Conservation (phyloP, 2,113 vertebrate species). For the Ariopsis seemanni region DNA sequence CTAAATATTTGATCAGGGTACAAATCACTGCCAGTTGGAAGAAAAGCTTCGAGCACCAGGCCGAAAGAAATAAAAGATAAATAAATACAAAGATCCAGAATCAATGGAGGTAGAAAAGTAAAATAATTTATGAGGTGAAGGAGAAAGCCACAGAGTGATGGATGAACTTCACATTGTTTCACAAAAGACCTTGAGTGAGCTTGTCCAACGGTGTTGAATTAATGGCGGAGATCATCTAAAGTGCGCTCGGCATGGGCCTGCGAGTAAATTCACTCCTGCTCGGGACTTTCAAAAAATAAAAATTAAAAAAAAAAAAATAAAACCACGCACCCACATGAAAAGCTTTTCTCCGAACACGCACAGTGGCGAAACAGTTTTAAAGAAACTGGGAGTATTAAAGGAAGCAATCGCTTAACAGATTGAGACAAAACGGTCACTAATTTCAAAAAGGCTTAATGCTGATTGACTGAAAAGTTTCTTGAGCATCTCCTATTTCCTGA, state of each 20-base stretch:
- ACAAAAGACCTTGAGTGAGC: slow-evolving; percentile 49
- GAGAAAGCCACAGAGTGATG: slow-evolving; percentile 44
- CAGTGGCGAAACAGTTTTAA: background rate
- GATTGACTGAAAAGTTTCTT: slow-evolving; percentile 5
- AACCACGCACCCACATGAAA: background rate
- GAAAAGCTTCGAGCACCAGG: slow-evolving; percentile 27
- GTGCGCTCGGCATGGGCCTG: slow-evolving; percentile 26
- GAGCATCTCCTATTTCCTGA: slow-evolving; percentile 14
- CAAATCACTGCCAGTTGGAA: slow-evolving; percentile 50
- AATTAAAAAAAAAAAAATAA: background rate
- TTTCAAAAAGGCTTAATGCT: background rate
- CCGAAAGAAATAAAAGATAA: slow-evolving; percentile 14
- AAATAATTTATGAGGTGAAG: slow-evolving; percentile 49
- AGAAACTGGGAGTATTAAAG: slow-evolving; percentile 1
- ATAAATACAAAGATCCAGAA: slow-evolving; percentile 23
- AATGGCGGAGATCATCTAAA: slow-evolving; percentile 49
- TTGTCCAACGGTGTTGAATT: slow-evolving; percentile 49
- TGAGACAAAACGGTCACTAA: background rate
- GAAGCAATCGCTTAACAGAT: background rate
- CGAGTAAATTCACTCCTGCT: slow-evolving; percentile 10
- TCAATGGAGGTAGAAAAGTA: slow-evolving; percentile 42
- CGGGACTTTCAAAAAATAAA: background rate
- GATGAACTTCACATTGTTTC: slow-evolving; percentile 48
- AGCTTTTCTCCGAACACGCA: background rate
- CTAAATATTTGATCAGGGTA: slow-evolving; percentile 63